phyloP scores from a whole-genome alignment of 2,888 invertebrate genomes.

The Epiblema foenella region DNA sequence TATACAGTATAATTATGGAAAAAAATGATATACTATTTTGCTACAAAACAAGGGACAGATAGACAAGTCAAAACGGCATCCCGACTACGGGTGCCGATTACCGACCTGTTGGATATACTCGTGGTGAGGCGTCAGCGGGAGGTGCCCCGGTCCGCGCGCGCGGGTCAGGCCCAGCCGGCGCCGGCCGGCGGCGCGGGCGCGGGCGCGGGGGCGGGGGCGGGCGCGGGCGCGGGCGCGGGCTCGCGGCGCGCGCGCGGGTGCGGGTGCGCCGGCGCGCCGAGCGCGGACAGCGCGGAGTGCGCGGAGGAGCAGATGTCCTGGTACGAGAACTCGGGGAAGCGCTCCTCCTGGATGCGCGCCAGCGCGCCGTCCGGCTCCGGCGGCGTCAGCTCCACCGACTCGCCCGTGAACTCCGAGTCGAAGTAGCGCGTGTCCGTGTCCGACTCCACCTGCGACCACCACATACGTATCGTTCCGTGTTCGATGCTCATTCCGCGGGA shows the following conservation, averaged over 20 bases:
- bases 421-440: constrained; percentile 99
- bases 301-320: constrained; percentile 83
- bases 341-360: constrained; percentile 88
- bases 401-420: constrained; percentile 99
- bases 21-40: no score
- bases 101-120: no score
- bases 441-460: constrained; percentile 89
- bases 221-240: constrained; percentile 39
- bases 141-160: no score
- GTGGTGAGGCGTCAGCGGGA: no score
- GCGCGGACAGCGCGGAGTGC: constrained; percentile 82
- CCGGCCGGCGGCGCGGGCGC: neutral
- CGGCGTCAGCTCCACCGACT: constrained; percentile 98
- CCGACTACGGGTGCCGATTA: no score
- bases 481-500: no score
- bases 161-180: no score
- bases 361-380: constrained; percentile 88
- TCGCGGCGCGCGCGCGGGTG: constrained; percentile 57
- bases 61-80: no score
- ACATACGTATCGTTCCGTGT: no score
- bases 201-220: constrained; percentile 11
- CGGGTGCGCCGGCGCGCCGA: no score
- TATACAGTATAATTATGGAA: no score
- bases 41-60: no score
- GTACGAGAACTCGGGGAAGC: constrained; percentile 94